phyloP scores from a whole-genome alignment of 2,113 vertebrate species.

The Sigmodon hispidus region DNA sequence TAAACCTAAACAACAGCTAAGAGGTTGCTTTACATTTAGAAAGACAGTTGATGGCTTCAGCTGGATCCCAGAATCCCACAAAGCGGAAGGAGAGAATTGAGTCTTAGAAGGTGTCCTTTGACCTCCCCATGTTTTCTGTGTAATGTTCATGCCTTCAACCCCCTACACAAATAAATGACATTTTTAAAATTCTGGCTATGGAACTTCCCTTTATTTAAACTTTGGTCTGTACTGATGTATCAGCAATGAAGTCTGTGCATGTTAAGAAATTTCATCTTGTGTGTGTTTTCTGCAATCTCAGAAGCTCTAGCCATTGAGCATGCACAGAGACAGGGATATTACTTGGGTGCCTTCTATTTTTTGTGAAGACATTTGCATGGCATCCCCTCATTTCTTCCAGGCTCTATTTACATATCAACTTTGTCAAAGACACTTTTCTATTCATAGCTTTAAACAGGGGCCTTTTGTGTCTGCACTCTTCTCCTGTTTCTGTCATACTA shows the following conservation, averaged over 20 bases:
- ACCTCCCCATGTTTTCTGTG: neutral
- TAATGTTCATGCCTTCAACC: neutral
- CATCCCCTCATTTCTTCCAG: neutral
- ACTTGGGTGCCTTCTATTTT: neutral
- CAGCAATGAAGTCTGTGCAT: neutral
- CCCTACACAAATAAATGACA: too few species aligned
- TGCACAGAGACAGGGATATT: neutral
- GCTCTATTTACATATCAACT: neutral
- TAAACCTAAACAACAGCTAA: neutral
- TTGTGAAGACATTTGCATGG: neutral
- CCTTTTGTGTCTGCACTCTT: too few species aligned
- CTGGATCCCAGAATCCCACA: too few species aligned
- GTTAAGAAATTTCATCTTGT: neutral
- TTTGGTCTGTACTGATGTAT: neutral
- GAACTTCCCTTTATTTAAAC: neutral
- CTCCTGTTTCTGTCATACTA: neutral
- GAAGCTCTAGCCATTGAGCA: neutral
- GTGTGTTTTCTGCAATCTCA: neutral
- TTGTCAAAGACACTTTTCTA: neutral
- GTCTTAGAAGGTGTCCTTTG: neutral
- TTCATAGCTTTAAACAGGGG: neutral
- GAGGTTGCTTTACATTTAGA: neutral
- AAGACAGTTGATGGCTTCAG: neutral
- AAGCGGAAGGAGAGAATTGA: neutral
- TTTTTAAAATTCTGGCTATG: neutral